These are phyloP conservation scores for Macrosteles quadrilineatus DNA, from an alignment of 1,140 invertebrate genomes.

Conservation along the genomic window DNA sequence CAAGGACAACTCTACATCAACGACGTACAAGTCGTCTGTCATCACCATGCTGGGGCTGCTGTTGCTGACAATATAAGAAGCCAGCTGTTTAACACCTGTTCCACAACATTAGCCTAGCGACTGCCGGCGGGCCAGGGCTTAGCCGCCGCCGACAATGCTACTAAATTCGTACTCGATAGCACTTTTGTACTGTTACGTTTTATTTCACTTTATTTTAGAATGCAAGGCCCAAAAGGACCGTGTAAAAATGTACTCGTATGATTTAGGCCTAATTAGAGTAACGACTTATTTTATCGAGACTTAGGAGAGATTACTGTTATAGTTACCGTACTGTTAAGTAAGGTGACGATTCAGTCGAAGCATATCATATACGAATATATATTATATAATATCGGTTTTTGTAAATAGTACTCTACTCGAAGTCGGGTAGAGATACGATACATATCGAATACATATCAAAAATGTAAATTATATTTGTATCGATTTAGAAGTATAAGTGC, in stretches of 20 bases:
- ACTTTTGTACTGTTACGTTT: neutral
- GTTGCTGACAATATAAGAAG: neutral
- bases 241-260: conserved; percentile 12
- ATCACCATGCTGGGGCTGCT: neutral
- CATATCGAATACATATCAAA: conserved; percentile 23
- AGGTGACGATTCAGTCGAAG: neutral
- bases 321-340: conserved; percentile 1
- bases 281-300: neutral
- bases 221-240: neutral
- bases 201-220: neutral
- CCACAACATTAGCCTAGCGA: neutral
- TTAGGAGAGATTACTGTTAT: neutral
- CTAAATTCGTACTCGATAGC: neutral
- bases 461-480: conserved; percentile 13
- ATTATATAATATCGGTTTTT: neutral
- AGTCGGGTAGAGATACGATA: neutral
- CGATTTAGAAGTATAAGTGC: neutral
- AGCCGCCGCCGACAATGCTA: neutral
- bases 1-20: neutral
- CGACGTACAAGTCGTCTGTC: neutral
- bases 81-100: neutral
- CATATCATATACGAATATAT: neutral
- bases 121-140: neutral
- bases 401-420: neutral
- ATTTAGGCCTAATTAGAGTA: conserved; percentile 11